phyloP scores from a whole-genome alignment of 2,888 invertebrate genomes.

The Lepidocyrtinus sp. region DNA sequence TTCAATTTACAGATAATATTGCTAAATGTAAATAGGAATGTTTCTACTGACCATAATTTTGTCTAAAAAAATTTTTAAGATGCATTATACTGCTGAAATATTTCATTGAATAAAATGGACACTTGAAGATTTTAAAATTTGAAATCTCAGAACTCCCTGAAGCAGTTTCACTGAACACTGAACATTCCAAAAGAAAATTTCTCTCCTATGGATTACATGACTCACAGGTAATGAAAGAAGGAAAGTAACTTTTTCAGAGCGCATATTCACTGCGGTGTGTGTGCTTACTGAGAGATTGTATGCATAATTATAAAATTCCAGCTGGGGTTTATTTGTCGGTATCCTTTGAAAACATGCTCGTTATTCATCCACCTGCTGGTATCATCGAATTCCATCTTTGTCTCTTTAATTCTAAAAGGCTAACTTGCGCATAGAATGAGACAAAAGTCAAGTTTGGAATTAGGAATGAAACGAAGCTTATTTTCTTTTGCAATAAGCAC shows the following conservation, averaged over 20 bases:
- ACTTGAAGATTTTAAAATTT: no score
- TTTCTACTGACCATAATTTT: no score
- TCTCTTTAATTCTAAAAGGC: not conserved
- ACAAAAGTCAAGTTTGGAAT: not conserved
- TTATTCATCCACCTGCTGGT: slow-evolving; percentile 69
- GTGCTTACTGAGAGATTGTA: slow-evolving; percentile 56
- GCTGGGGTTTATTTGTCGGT: slow-evolving; percentile 69
- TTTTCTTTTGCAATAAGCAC: not conserved
- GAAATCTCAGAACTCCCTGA: no score
- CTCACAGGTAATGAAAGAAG: slow-evolving; percentile 13
- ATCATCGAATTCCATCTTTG: slow-evolving; percentile 63
- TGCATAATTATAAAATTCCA: slow-evolving; percentile 70
- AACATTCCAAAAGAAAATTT: not conserved
- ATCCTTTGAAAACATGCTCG: slow-evolving; percentile 69
- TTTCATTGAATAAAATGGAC: no score
- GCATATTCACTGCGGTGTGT: not conserved
- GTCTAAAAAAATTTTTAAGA: no score
- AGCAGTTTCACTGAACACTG: not conserved
- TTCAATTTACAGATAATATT: no score
- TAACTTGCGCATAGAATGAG: not conserved
- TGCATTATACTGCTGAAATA: no score
- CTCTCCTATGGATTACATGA: not conserved
- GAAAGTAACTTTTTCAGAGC: no score
- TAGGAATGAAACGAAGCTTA: not conserved
- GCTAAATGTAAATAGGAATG: no score